Evolutionary conservation across 2,797 vertebrate genomes (phyloP), one percentile per base, ranked within the genome.

Genomic region (Phyllotis vaccarum): DNA sequence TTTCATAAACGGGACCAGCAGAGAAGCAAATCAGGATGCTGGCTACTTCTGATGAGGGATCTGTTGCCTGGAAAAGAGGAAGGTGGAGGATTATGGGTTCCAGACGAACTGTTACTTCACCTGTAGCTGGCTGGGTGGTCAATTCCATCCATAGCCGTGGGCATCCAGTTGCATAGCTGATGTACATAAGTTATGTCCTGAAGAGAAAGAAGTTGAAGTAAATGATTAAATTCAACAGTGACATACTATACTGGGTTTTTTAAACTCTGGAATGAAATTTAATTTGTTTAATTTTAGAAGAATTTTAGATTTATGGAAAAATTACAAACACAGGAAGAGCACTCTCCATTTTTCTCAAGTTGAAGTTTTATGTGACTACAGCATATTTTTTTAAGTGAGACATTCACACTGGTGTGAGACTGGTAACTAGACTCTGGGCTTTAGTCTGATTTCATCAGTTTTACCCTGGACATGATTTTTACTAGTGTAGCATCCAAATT

Each of bases 281-380:
- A 76, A 75, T 1, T n/a, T 66, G 87, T 43, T 60, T 89, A 43
- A 56, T 83, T 94, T 58, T 0, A 13, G 81, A 75, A 95, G 79
- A 85, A 74, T 89, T 87, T 90, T 60, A 85, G 76, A 92, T 75
- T 91, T 87, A 88, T 5, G 56, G 85, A 40, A 85, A 91, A 91
- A 31, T 80, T 37, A 31, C 89, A 6, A 90, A 89, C 76, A 24
- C 3, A 58, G 93, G 17, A 34, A 27, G 46, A n/a, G 6, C n/a
- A 16, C 29, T 52, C 22, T 24, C 16, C 1, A 58, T 34, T 49
- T 40, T 40, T 46, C 89, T 37, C 9, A 21, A 16, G 2, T 43
- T 31, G 49, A 40, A 70, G 46, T 86, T 83, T 91, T 88, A 21
- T 0, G 0, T 85, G 86, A 86, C 52, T 0, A 6, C 2, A 37